These are phyloP conservation scores for Pterostichus niger DNA, from an alignment of 2,888 invertebrate genomes.

Conservation along the genomic window DNA sequence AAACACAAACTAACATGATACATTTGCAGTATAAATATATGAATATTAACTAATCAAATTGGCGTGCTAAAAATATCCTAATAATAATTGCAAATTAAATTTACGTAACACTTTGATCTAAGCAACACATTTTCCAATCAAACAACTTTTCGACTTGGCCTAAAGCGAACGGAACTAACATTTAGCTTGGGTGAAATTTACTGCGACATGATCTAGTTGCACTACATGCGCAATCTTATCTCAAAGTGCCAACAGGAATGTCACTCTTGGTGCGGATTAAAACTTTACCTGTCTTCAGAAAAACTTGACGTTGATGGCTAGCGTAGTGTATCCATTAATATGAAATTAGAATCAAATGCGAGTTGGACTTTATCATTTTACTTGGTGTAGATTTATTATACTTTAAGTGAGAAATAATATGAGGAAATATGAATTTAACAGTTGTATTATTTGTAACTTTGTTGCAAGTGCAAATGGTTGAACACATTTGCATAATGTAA, in stretches of 20 bases:
- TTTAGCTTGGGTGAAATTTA: conserved; percentile 7
- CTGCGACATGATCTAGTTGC: conserved; percentile 26
- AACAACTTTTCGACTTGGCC: neutral
- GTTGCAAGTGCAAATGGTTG: neutral
- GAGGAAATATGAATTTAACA: conserved; percentile 15
- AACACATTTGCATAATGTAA: neutral
- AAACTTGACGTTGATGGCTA: conserved; percentile 39
- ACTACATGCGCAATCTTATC: neutral
- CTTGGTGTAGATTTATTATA: neutral
- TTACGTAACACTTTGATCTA: conserved; percentile 9
- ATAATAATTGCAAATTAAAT: conserved; percentile 46
- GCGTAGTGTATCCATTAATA: conserved; percentile 30
- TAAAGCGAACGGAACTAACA: neutral
- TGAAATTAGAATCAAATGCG: conserved; percentile 26
- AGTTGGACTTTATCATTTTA: conserved; percentile 12
- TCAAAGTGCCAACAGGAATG: conserved; percentile 25
- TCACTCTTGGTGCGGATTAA: conserved; percentile 30
- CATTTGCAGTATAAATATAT: too few relatives aligned
- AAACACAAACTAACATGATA: too few relatives aligned
- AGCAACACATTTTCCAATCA: conserved; percentile 12
- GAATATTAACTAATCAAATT: too few relatives aligned
- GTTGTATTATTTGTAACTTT: conserved; percentile 14
- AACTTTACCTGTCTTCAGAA: neutral
- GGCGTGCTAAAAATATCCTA: conserved; percentile 22
- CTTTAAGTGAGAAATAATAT: conserved; percentile 41